Base-by-base conservation (phyloP, 1,140 invertebrate genomes). In the Notospermus geniculatus region DNA sequence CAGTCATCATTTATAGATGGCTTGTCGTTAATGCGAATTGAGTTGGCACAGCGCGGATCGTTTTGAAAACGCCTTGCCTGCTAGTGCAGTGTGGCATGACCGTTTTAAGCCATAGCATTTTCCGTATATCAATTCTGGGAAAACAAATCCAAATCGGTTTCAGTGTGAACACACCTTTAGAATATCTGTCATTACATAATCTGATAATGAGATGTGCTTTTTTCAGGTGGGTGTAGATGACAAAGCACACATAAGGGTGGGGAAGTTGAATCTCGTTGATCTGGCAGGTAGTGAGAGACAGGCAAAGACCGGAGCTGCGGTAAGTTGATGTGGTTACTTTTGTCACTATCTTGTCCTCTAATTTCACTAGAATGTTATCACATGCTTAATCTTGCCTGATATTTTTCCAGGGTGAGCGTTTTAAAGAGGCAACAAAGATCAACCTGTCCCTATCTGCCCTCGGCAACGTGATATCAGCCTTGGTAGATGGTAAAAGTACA, bases 391-490 rank as follows among this genome's bases (percentile, higher is more conserved):
- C 15, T 4, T 4, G 15, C 32, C 32, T 15, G 4, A 7, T 15
- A 7, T 57, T 53, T 63, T 66, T 62, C 17, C 59, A 80, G 79
- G 94, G 92, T 2, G 90, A 95, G 63, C 84, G 94, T 11, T 84
- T 97, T 23, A 93, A 94, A 72, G 95, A 98, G 84, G 93, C 94
- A 0, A 92, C 92, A 28, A 95, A 96, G 83, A 98, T 98, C 74
- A 97, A 97, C 83, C 85, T 97, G 70, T 93, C 93, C 1, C 82
- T 98, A 13, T 97, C 93, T 28, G 92, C 93, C 1, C 83, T 98
- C 63, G 93, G 94, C 28, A 97, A 97, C 84, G 95, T 98, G 9
- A 98, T 98, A 68, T 94, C 91, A 28, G 93, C 94, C 0, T 81
- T 98, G 45, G 93, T 94, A 53, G 79, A 82, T 72, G 78, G 75